Percentiles rank a stretch among this genome's conserved stretches.
Conservation (phyloP, 2,113 vertebrate species). For the Trematocara marginatum region DNA sequence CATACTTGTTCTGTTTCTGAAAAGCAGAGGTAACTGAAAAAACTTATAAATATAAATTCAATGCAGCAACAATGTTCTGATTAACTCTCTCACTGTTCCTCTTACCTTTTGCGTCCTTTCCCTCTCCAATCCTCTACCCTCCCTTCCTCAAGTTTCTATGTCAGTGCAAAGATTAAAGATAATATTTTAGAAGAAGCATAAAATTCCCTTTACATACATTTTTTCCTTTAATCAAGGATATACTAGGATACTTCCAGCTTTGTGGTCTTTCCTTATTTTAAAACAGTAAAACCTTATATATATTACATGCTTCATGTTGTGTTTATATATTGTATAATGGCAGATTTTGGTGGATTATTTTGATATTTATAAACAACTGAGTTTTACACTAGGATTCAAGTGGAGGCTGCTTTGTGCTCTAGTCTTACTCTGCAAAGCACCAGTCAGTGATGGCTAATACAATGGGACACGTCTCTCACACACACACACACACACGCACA, state of each 20-base stretch:
- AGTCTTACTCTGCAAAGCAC: not conserved
- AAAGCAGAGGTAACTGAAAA: not conserved
- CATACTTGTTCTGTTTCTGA: not conserved
- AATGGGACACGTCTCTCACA: not conserved
- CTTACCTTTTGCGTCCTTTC: not conserved
- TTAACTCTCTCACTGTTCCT: not conserved
- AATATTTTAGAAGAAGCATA: not conserved
- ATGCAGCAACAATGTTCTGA: not conserved
- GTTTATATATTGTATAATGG: not conserved
- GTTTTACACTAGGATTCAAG: not conserved
- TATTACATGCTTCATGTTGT: not conserved
- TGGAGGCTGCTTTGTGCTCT: not conserved
- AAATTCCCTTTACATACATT: not conserved
- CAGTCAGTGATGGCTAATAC: not conserved
- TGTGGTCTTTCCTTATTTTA: not conserved
- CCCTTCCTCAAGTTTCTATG: not conserved
- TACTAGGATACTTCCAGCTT: not conserved
- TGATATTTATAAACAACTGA: not conserved
- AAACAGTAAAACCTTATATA: not conserved
- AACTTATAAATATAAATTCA: not conserved
- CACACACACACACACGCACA: not conserved
- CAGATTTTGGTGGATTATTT: not conserved
- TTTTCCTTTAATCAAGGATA: not conserved
- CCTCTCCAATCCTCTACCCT: not conserved
- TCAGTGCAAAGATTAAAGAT: not conserved